Conservation (phyloP, 1,140 invertebrate genomes). For the Hermetia illucens region DNA sequence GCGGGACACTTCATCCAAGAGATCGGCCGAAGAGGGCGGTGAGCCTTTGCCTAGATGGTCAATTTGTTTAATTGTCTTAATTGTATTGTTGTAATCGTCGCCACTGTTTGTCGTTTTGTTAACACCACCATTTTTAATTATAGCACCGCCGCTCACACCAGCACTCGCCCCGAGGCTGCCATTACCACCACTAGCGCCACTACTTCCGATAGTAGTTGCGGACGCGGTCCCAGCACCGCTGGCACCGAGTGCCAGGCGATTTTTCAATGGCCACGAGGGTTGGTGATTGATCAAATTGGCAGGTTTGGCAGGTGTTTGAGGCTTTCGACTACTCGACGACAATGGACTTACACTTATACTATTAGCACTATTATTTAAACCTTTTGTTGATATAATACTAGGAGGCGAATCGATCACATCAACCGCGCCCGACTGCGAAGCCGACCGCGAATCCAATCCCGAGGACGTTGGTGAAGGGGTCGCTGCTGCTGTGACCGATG, state of each 20-base stretch:
- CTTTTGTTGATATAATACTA: too few species aligned
- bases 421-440: too few species aligned
- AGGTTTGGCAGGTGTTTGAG: conserved; percentile 20
- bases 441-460: too few species aligned
- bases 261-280: conserved; percentile 42
- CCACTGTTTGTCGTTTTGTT: not conserved
- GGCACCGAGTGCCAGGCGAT: conserved; percentile 1
- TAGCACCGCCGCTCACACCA: not conserved
- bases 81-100: not conserved
- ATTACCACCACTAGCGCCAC: conserved; percentile 3
- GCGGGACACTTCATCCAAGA: conserved; percentile 49
- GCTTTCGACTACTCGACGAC: conserved; percentile 39
- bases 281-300: conserved; percentile 7
- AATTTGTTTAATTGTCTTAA: conserved; percentile 14
- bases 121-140: conserved; percentile 1
- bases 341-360: conserved; percentile 27
- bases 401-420: too few species aligned
- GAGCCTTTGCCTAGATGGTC: conserved; percentile 13
- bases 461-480: too few species aligned
- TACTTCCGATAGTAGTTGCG: conserved; percentile 5
- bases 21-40: conserved; percentile 20
- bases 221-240: not conserved
- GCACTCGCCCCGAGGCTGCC: not conserved
- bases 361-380: conserved; percentile 4
- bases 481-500: too few species aligned